phyloP scores from a whole-genome alignment of 2,888 invertebrate genomes.

The Scaptodrosophila latifasciaeformis region DNA sequence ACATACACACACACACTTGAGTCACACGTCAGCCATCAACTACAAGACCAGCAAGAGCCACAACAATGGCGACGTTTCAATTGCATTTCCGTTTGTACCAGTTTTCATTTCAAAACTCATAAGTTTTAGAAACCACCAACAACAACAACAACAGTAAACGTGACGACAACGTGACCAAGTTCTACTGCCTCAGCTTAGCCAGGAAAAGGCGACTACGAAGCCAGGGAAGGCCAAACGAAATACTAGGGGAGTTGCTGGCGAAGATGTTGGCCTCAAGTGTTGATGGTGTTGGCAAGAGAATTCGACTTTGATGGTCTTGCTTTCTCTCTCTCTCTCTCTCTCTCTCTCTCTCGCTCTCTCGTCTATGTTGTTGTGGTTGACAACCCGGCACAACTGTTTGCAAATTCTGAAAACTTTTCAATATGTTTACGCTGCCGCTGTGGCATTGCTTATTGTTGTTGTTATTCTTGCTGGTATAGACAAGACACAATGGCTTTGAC shows the following conservation, averaged over 20 bases:
- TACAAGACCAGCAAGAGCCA: slow-evolving; percentile 36
- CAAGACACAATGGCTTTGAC: background rate
- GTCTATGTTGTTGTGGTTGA: slow-evolving; percentile 52
- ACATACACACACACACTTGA: slow-evolving; percentile 16
- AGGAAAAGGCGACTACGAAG: slow-evolving; percentile 3
- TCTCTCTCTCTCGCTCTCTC: background rate
- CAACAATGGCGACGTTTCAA: slow-evolving; percentile 64
- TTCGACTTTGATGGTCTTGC: too few relatives aligned
- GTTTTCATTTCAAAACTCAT: slow-evolving; percentile 69
- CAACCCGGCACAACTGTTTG: slow-evolving; percentile 61
- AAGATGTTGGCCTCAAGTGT: too few relatives aligned
- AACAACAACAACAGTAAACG: slow-evolving; percentile 26
- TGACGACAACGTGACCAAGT: slow-evolving; percentile 48
- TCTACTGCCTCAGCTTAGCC: slow-evolving; percentile 41
- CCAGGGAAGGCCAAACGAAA: too few relatives aligned
- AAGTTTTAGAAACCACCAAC: slow-evolving; percentile 57
- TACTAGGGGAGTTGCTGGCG: too few relatives aligned
- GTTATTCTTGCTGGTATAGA: slow-evolving; percentile 36
- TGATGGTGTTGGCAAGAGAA: too few relatives aligned
- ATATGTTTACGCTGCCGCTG: slow-evolving; percentile 46
- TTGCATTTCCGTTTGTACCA: slow-evolving; percentile 73
- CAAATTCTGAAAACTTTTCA: slow-evolving; percentile 66
- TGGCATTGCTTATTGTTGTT: slow-evolving; percentile 6
- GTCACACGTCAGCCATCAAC: slow-evolving; percentile 40
- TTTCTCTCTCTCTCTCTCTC: too few relatives aligned